Conservation (phyloP, 1,140 invertebrate species). For the Papilio glaucus region DNA sequence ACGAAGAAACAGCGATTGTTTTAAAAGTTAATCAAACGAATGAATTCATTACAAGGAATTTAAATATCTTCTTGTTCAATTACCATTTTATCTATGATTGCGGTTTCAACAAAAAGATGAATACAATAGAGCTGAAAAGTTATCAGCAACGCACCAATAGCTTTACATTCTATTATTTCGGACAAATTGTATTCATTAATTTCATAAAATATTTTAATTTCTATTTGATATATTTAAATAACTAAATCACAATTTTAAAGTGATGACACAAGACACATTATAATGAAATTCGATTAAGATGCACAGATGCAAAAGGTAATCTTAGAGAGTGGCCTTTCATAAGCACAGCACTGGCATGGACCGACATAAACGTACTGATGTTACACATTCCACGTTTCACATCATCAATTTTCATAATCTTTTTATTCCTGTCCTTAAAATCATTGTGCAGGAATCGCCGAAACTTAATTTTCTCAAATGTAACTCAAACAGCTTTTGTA, state of each 20-base stretch:
- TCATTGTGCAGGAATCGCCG: too few species aligned
- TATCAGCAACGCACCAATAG: constrained; percentile 14
- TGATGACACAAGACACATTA: too few species aligned
- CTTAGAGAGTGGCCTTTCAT: too few species aligned
- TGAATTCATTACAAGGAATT: constrained; percentile 22
- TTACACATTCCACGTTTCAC: too few species aligned
- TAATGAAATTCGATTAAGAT: too few species aligned
- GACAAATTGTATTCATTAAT: not conserved
- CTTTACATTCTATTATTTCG: not conserved
- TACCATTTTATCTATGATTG: constrained; percentile 22
- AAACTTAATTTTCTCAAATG: too few species aligned
- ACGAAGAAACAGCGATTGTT: not conserved
- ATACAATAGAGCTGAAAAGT: constrained; percentile 23
- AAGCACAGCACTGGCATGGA: too few species aligned
- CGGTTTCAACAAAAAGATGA: constrained; percentile 13
- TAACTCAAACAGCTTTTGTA: not conserved
- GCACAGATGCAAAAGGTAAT: too few species aligned
- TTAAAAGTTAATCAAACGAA: constrained; percentile 1
- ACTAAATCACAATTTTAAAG: too few species aligned
- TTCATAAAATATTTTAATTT: not conserved
- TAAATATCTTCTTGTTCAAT: constrained; percentile 10
- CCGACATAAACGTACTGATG: too few species aligned
- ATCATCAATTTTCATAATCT: too few species aligned
- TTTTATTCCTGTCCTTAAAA: too few species aligned
- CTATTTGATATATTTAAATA: not conserved